Conservation (phyloP, 2,113 vertebrate genomes). For the Mustela nigripes region DNA sequence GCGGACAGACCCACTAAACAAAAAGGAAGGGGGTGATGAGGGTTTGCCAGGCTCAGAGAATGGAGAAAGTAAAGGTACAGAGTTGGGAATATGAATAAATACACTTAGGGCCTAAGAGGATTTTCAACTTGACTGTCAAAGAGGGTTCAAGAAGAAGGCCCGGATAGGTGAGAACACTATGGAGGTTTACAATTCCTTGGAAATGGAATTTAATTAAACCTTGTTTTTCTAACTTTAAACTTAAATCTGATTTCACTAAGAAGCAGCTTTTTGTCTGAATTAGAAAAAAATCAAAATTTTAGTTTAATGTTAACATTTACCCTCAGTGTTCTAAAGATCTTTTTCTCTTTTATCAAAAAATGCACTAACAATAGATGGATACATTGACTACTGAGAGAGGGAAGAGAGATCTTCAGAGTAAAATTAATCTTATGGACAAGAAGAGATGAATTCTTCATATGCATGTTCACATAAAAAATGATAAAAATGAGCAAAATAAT, state of each 20-base stretch:
- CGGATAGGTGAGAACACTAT: neutral
- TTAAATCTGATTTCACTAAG: conserved; percentile 20
- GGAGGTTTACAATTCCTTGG: neutral
- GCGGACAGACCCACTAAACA: neutral
- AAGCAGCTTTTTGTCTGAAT: neutral
- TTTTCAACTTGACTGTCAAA: neutral
- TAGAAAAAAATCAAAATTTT: conserved; percentile 31
- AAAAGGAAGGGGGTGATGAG: neutral
- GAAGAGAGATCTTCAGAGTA: neutral
- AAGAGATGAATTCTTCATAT: conserved; percentile 57
- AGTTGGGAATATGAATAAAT: neutral
- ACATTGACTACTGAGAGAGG: neutral
- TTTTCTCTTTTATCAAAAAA: conserved; percentile 19
- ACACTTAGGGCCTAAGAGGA: neutral
- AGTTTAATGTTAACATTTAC: conserved; percentile 16
- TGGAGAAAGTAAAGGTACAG: too few relatives aligned
- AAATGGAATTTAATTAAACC: neutral
- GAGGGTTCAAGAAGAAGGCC: neutral
- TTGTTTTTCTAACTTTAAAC: neutral
- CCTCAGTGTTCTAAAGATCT: neutral
- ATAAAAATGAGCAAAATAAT: conserved; percentile 69
- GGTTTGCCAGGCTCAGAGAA: neutral
- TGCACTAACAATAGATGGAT: neutral
- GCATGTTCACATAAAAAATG: conserved; percentile 57
- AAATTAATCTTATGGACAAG: conserved; percentile 50